Evolutionary conservation across 2,797 vertebrate species (phyloP), one percentile per base, ranked within the genome.

Genomic region (Luscinia luscinia): DNA sequence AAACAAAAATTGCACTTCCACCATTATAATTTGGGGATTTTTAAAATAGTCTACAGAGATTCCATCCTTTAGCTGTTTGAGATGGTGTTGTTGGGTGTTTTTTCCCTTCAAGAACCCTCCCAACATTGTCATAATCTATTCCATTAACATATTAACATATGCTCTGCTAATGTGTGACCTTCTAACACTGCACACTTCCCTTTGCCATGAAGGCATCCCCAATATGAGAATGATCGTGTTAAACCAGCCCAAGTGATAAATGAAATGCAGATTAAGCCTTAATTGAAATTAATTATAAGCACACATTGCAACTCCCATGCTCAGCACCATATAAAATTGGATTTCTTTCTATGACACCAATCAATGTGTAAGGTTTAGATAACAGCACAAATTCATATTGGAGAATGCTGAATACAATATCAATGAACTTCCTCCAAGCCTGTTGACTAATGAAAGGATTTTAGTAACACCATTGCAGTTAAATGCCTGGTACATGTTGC

Each of bases 301-400:
- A 76, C 73, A 75, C 43, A 49, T 27, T 85, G 45, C 68, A 88
- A 89, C 3, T 2, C 21, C 43, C 51, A 49, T 48, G 63, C 81
- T 95, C 87, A 90, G 84, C 57, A 75, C 62, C 81, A 46, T 58
- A 87, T 49, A 84, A 90, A 96, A 92, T 80, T 54, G 14, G 57
- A 83, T 52, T 66, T 55, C 36, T 84, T 96, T 72, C 91, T 83
- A 23, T 93, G 87, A 74, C 87, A 84, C 61, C 77, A 94, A 90
- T 90, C 86, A 96, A 96, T 83, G 89, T 97, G 96, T 81, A 93
- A 94, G 82, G 79, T 87, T 93, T 89, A 97, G 96, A 97, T 97
- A 97, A 97, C 73, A 94, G 64, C 51, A 72, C 32, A 84, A 94
- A 96, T 95, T 90, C 94, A 88, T 93, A 68, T 18, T 54, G 46